Conservation (phyloP, 2,113 vertebrate genomes). For the Halichoerus grypus region DNA sequence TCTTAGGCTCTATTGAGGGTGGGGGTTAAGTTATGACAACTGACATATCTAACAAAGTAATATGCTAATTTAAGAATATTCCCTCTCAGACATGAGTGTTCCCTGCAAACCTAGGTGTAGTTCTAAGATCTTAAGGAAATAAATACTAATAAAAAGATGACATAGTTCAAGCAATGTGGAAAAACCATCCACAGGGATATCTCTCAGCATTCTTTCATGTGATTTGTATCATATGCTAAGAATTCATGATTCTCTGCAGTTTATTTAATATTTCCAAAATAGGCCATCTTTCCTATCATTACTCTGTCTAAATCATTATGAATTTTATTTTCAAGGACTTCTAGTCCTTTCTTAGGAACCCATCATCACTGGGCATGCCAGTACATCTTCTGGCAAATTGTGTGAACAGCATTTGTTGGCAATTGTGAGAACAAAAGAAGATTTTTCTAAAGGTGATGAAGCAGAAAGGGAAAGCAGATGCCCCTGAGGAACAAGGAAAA, state of each 20-base stretch:
- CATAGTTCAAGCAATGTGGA: background rate
- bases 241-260: constrained; percentile 2
- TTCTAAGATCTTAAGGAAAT: constrained; percentile 57
- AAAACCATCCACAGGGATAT: background rate
- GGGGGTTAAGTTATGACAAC: background rate
- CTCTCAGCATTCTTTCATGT: background rate
- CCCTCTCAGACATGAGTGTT: background rate
- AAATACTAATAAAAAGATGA: constrained; percentile 34
- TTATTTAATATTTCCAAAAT: constrained; percentile 12
- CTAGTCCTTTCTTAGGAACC: background rate
- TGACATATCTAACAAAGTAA: background rate
- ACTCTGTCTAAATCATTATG: background rate
- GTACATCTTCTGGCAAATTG: constrained; percentile 57
- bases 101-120: background rate
- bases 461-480: constrained; percentile 71
- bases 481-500: constrained; percentile 71
- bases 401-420: constrained; percentile 53
- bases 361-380: constrained; percentile 60
- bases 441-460: constrained; percentile 76
- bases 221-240: background rate
- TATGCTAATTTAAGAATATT: background rate
- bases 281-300: background rate
- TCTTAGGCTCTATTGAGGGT: background rate
- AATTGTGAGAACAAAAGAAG: constrained; percentile 74
- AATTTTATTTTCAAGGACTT: constrained; percentile 60